Evolutionary conservation across 2,888 invertebrate species (phyloP).

Genomic region (Trissolcus brochymenae): DNA sequence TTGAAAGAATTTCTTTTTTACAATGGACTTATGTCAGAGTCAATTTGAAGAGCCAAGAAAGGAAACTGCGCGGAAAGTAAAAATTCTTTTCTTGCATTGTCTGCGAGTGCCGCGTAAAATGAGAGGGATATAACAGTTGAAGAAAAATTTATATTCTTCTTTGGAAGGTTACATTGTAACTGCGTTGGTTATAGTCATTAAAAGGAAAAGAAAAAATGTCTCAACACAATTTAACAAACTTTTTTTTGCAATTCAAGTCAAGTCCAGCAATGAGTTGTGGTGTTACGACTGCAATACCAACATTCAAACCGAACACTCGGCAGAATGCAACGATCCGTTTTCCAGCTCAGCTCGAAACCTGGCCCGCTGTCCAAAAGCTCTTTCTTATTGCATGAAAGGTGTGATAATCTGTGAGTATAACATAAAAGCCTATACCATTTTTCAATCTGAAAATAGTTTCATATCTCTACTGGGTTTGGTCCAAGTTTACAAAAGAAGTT

Average conservation of each 20-base stretch:
- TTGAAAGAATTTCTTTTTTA: too few species aligned
- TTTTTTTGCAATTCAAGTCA: constrained; percentile 20
- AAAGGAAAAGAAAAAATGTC: background rate
- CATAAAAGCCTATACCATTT: constrained; percentile 9
- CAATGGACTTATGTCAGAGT: too few species aligned
- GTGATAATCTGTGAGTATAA: constrained; percentile 51
- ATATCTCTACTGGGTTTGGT: background rate
- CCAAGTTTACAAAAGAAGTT: background rate
- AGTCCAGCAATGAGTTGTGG: constrained; percentile 36
- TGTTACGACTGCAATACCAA: constrained; percentile 54
- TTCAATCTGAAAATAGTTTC: background rate
- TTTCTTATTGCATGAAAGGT: constrained; percentile 46
- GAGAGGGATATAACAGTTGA: too few species aligned
- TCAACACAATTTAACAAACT: background rate
- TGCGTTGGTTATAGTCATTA: background rate
- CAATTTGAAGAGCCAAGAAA: too few species aligned
- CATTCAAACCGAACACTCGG: constrained; percentile 24
- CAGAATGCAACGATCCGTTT: constrained; percentile 56
- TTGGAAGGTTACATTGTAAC: background rate
- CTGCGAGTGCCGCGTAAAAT: too few species aligned
- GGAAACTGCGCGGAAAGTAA: too few species aligned
- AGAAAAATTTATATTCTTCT: background rate
- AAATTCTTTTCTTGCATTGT: too few species aligned
- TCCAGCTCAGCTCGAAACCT: constrained; percentile 15
- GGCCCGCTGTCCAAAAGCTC: constrained; percentile 34